Base-by-base conservation (phyloP, 1,140 invertebrate genomes). In the Drosophila pseudoobscura region DNA sequence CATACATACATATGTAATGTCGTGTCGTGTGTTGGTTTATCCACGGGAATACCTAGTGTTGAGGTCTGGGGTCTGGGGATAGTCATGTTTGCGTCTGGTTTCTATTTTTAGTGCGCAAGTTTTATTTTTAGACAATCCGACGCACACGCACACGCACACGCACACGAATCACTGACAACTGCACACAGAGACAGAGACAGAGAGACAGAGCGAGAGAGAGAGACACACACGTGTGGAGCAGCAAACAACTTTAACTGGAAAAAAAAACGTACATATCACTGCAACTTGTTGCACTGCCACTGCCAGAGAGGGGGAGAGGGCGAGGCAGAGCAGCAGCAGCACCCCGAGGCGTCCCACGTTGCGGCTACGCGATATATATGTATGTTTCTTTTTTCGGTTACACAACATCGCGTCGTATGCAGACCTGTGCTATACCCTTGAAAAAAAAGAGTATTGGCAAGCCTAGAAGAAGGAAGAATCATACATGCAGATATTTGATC, bases 101-200 rank as follows among this genome's bases (percentile, higher is more conserved):
- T 75, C 71, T 75, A 75, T 75, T 75, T 75, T 65, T 75, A 75
- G 71, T 49, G 41, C 24, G 49, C 46, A 44, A 50, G 70, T 50
- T 88, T 82, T 87, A 87, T 87, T 87, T 88, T 78, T 88, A 87
- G 78, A 87, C 65, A 65, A 57, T 44, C 62, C 60, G 46, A 60
- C 53, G 43, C 39, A 57, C 49, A 31, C 52, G 45, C 59, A 43
- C 39, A 46, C 26, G 39, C 56, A 60, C n/a, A 45, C 8, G 20
- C 20, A 20, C 20, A 20, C 20, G 15, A 20, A 20, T 20, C 20
- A 20, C 20, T 2, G 20, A 20, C 20, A 20, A 20, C 1, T 5
- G 5, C 24, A 5, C 24, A 26, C 24, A 26, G 24, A 24, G 24
- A 2, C 2, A 24, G 24, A 24, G 22, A 24, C 22, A 24, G 22